phyloP scores from a whole-genome alignment of 1,140 invertebrate genomes.

The Bombus difficillimus region DNA sequence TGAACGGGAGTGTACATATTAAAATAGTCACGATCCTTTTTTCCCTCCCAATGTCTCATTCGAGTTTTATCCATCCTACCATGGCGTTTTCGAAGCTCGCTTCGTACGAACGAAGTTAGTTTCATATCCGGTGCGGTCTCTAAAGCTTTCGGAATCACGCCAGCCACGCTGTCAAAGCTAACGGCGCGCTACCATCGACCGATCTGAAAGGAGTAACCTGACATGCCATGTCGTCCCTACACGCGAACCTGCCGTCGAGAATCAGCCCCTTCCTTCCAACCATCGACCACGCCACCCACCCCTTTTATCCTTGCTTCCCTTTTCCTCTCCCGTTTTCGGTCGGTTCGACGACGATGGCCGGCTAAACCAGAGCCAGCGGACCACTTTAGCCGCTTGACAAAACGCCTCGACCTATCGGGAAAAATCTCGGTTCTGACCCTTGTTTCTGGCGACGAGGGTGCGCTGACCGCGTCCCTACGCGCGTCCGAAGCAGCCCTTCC shows the following conservation, averaged over 20 bases:
- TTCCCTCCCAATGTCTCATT: slow-evolving; percentile 49
- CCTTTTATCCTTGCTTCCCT: not conserved
- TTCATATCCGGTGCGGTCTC: slow-evolving; percentile 77
- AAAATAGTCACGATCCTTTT: not conserved
- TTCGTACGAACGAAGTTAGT: slow-evolving; percentile 64
- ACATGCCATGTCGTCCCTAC: slow-evolving; percentile 54
- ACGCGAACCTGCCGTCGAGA: slow-evolving; percentile 63
- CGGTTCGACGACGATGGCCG: not conserved
- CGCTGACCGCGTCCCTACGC: slow-evolving; percentile 49
- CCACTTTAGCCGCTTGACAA: slow-evolving; percentile 73
- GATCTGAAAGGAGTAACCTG: slow-evolving; percentile 55
- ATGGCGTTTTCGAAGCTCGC: slow-evolving; percentile 16
- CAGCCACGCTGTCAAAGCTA: slow-evolving; percentile 59
- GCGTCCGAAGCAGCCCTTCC: not conserved
- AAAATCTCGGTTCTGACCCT: slow-evolving; percentile 70
- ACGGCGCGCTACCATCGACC: slow-evolving; percentile 58
- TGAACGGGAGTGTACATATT: too few species aligned
- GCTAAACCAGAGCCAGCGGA: slow-evolving; percentile 46
- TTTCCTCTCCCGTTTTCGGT: not conserved
- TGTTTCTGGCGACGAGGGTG: slow-evolving; percentile 56
- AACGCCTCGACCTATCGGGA: slow-evolving; percentile 71
- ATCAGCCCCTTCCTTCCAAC: slow-evolving; percentile 42
- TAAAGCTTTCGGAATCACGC: slow-evolving; percentile 73
- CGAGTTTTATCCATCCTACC: slow-evolving; percentile 68
- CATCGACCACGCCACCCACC: slow-evolving; percentile 2